A percentile compares a stretch with the other conserved stretches of the same genome.
These are phyloP conservation scores for Takifugu flavidus DNA, from an alignment of 2,113 vertebrate species.

Conservation along the genomic window DNA sequence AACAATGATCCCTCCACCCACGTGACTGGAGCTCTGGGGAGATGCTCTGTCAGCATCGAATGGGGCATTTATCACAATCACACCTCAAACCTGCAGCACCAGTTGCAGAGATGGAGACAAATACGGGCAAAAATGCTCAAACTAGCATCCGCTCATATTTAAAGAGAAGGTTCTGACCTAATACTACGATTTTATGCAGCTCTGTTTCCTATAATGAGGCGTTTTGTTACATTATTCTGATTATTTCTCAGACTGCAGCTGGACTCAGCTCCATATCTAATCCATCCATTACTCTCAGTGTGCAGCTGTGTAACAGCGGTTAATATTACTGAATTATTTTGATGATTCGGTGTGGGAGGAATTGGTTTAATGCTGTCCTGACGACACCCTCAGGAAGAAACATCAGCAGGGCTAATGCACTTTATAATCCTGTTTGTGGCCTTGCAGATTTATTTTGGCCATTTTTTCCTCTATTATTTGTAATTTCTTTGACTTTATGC, in stretches of 20 bases:
- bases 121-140: not conserved
- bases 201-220: too few relatives aligned
- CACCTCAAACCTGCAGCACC: slow-evolving; percentile 29
- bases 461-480: slow-evolving; percentile 55
- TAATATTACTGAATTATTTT: slow-evolving; percentile 64
- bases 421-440: slow-evolving; percentile 32
- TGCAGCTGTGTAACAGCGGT: slow-evolving; percentile 36
- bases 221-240: fast-evolving
- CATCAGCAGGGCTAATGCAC: slow-evolving; percentile 21
- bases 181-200: too few relatives aligned
- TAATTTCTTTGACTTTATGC: slow-evolving; percentile 26
- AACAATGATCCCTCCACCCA: slow-evolving; percentile 38
- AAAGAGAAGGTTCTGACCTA: too few relatives aligned
- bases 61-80: slow-evolving; percentile 65
- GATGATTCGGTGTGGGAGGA: slow-evolving; percentile 65
- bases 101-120: slow-evolving; percentile 33
- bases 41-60: slow-evolving; percentile 62
- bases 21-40: slow-evolving; percentile 43
- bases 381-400: slow-evolving; percentile 45
- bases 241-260: slow-evolving; percentile 15
- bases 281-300: slow-evolving; percentile 52
- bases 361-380: slow-evolving; percentile 57
- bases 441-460: slow-evolving; percentile 45
- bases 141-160: too few relatives aligned
- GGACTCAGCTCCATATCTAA: slow-evolving; percentile 57